A percentile compares a stretch with the other conserved stretches of the same genome.
phyloP scores from a whole-genome alignment of 1,140 invertebrate genomes.

The Drosophila murphyi region DNA sequence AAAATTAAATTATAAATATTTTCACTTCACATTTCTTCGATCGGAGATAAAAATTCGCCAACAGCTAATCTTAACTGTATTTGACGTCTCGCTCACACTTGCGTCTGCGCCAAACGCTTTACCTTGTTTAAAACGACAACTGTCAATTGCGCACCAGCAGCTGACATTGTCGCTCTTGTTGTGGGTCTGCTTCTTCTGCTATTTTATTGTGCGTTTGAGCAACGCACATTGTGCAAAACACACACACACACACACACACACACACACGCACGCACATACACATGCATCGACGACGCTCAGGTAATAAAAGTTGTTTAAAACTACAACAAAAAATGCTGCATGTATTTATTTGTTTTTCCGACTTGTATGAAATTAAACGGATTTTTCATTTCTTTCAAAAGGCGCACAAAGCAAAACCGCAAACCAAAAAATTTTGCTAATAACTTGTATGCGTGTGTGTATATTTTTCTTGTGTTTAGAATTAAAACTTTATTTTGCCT shows the following conservation, averaged over 20 bases:
- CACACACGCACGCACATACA: conserved; percentile 9
- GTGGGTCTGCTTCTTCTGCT: background rate
- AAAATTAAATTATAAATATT: too few relatives aligned
- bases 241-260: conserved; percentile 8
- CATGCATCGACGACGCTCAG: conserved; percentile 57
- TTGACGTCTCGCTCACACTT: conserved; percentile 16
- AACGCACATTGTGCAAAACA: conserved; percentile 7
- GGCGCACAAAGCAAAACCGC: conserved; percentile 42
- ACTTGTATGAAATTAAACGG: conserved; percentile 61
- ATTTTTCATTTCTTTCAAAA: conserved; percentile 74
- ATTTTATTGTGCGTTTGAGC: conserved; percentile 10
- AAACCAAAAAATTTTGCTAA: conserved; percentile 23
- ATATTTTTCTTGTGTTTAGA: background rate
- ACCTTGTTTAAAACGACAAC: too few relatives aligned
- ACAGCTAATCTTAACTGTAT: too few relatives aligned
- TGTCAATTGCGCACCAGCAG: background rate
- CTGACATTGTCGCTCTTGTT: conserved; percentile 48
- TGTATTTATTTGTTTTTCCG: conserved; percentile 74
- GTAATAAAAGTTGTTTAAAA: conserved; percentile 82
- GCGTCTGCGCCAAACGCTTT: background rate
- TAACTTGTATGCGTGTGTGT: too few relatives aligned
- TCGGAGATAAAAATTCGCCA: too few relatives aligned
- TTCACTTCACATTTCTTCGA: too few relatives aligned
- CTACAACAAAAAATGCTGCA: conserved; percentile 52
- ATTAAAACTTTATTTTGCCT: conserved; percentile 31